Evolutionary conservation across 1,140 invertebrate species (phyloP).

Genomic region (Monochamus saltuarius): DNA sequence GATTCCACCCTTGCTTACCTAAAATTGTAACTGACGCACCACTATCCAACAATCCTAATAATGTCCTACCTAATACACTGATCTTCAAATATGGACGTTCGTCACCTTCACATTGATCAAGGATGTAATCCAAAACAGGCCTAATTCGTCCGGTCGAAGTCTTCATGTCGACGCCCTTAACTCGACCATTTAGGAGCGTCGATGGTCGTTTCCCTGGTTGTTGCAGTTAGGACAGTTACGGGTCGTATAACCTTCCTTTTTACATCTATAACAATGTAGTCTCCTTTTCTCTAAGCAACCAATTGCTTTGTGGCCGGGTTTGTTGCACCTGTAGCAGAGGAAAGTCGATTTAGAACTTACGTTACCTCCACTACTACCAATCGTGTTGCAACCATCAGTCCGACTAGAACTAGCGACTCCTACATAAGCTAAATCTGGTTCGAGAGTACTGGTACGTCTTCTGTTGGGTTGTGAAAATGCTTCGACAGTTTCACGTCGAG

Average conservation of each 20-base stretch:
- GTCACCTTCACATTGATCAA: background rate
- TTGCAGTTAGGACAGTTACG: background rate
- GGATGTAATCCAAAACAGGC: background rate
- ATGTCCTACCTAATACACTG: background rate
- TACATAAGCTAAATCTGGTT: background rate
- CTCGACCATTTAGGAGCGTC: background rate
- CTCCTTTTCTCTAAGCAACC: background rate
- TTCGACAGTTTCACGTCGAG: too few species aligned
- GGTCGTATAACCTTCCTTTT: background rate
- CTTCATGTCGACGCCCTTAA: background rate
- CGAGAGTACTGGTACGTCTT: background rate
- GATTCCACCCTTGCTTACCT: background rate
- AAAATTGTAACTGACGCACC: background rate
- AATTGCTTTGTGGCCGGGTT: background rate
- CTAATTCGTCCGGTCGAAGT: background rate
- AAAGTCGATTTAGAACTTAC: background rate
- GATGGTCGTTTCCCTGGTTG: background rate
- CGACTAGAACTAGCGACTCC: background rate
- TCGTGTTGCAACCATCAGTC: background rate
- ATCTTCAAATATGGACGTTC: background rate
- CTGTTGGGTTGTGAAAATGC: background rate
- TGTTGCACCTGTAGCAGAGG: background rate
- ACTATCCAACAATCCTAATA: slow-evolving; percentile 1
- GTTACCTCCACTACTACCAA: background rate
- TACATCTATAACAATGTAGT: background rate